Percentiles rank a stretch among this genome's conserved stretches.
Conservation (phyloP, 2,888 invertebrate species). For the Lamellibrachia satsuma region DNA sequence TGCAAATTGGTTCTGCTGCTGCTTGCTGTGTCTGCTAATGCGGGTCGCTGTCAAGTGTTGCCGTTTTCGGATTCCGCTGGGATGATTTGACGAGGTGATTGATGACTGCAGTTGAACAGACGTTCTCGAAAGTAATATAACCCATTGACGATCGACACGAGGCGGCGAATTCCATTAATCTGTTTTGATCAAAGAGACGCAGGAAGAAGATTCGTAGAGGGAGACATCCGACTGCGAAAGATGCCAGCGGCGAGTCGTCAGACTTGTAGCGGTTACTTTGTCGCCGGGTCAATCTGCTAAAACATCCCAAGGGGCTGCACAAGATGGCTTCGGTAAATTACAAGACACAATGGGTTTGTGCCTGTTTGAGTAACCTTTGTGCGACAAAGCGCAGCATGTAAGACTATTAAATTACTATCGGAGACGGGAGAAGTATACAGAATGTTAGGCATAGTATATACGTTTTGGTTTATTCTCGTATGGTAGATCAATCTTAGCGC, state of each 20-base stretch:
- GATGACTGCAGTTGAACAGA: constrained; percentile 17
- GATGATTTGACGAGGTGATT: not conserved
- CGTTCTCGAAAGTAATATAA: not conserved
- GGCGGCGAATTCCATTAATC: not conserved
- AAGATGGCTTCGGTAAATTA: no score
- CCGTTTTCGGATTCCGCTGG: not conserved
- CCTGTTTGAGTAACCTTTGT: not conserved
- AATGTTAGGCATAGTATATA: not conserved
- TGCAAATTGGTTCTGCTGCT: not conserved
- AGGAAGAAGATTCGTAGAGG: not conserved
- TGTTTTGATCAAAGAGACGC: not conserved
- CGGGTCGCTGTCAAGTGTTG: not conserved
- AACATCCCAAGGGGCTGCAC: not conserved
- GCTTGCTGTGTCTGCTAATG: not conserved
- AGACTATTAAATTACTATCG: not conserved
- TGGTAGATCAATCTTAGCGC: not conserved
- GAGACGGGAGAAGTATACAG: not conserved
- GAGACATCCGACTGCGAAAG: not conserved
- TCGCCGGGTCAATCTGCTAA: not conserved
- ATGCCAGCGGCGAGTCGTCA: not conserved
- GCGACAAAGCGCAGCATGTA: not conserved
- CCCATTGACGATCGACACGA: not conserved
- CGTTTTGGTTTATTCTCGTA: not conserved
- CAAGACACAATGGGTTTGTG: no score
- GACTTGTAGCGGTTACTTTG: not conserved